These are phyloP conservation scores for Thymelicus sylvestris DNA, from an alignment of 2,888 invertebrate genomes.

Conservation along the genomic window DNA sequence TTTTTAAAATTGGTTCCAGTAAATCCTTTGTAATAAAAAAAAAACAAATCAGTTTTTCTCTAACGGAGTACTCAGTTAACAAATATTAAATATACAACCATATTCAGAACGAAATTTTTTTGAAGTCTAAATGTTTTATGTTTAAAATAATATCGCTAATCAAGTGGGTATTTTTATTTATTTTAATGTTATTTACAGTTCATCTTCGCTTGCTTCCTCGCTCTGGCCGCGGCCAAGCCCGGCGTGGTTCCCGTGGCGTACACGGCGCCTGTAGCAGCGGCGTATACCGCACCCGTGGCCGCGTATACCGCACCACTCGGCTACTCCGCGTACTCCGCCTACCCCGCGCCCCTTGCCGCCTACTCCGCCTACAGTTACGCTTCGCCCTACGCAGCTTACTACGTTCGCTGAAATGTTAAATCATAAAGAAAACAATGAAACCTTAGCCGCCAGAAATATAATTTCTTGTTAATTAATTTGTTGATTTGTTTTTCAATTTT, in stretches of 20 bases:
- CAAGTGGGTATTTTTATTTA: neutral
- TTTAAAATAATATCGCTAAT: too few species aligned
- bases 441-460: too few species aligned
- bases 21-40: too few species aligned
- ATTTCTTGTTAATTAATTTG: too few species aligned
- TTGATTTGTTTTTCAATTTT: too few species aligned
- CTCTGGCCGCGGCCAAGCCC: constrained; percentile 75
- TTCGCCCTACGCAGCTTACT: constrained; percentile 55
- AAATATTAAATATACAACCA: too few species aligned
- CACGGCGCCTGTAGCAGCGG: constrained; percentile 54
- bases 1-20: too few species aligned
- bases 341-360: constrained; percentile 55
- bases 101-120: too few species aligned
- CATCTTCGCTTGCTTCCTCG: constrained; percentile 77
- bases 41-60: too few species aligned
- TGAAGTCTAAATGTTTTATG: too few species aligned
- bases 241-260: constrained; percentile 54
- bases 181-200: constrained; percentile 55
- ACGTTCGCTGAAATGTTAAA: constrained; percentile 41
- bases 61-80: too few species aligned
- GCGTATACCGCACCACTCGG: constrained; percentile 59
- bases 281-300: constrained; percentile 57
- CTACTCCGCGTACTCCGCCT: constrained; percentile 56
- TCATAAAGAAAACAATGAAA: too few species aligned
- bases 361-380: constrained; percentile 60